These are phyloP conservation scores for Discoglossus pictus DNA, from an alignment of 2,797 vertebrate genomes.

Conservation along the genomic window DNA sequence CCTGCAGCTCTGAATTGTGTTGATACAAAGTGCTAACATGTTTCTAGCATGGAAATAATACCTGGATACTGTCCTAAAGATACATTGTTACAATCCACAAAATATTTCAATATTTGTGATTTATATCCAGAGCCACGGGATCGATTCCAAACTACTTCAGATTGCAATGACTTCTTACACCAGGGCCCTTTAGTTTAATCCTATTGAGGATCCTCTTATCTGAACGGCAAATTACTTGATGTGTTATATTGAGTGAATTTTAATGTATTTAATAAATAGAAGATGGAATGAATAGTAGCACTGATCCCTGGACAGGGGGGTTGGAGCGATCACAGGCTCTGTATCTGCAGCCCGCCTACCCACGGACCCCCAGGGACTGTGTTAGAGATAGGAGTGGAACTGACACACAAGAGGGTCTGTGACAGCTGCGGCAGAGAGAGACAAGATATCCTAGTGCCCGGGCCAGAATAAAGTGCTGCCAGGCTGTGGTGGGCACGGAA, in stretches of 20 bases:
- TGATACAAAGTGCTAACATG: conserved; percentile 23
- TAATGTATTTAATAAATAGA: too few species aligned
- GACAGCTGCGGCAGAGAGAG: conserved; percentile 34
- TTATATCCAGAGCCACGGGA: conserved; percentile 16
- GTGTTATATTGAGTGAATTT: too few species aligned
- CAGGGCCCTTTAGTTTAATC: too few species aligned
- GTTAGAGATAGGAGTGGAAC: neutral
- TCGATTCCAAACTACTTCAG: too few species aligned
- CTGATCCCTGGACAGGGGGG: neutral
- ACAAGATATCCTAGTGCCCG: conserved; percentile 8
- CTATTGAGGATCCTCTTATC: too few species aligned
- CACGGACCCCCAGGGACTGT: neutral
- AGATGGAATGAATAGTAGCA: too few species aligned
- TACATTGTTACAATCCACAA: conserved; percentile 25
- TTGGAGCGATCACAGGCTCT: neutral
- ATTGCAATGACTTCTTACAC: too few species aligned
- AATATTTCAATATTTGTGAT: conserved; percentile 12
- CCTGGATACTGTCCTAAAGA: conserved; percentile 16
- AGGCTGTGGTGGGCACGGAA: too few species aligned
- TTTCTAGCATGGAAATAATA: conserved; percentile 21
- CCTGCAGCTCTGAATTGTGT: conserved; percentile 2
- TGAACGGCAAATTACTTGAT: too few species aligned
- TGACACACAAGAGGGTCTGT: neutral
- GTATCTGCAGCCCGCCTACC: neutral
- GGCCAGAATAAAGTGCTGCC: neutral